phyloP scores from a whole-genome alignment of 2,888 invertebrate species.

The Melangyna quadrimaculata region DNA sequence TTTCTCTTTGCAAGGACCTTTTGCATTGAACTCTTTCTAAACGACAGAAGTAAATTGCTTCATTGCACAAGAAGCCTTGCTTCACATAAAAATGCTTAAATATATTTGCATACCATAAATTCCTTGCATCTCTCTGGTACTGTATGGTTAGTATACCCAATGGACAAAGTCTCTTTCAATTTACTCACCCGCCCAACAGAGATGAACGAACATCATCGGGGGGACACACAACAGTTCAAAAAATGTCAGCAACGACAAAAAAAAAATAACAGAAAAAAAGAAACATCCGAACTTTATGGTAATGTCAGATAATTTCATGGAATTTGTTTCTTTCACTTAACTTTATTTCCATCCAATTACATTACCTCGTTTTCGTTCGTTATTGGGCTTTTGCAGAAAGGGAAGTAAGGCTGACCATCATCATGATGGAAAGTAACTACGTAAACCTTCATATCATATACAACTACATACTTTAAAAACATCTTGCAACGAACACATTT shows the following conservation, averaged over 20 bases:
- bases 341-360: slow-evolving; percentile 71
- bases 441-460: background rate
- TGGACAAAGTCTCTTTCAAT: slow-evolving; percentile 9
- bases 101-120: slow-evolving; percentile 63
- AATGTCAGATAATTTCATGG: slow-evolving; percentile 68
- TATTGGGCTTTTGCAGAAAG: background rate
- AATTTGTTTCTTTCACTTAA: slow-evolving; percentile 71
- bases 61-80: slow-evolving; percentile 36
- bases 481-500: slow-evolving; percentile 43
- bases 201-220: background rate
- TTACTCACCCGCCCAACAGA: background rate
- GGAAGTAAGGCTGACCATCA: background rate
- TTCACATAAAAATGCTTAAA: slow-evolving; percentile 29
- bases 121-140: slow-evolving; percentile 19
- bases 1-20: slow-evolving; percentile 7
- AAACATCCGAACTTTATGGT: slow-evolving; percentile 66
- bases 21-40: slow-evolving; percentile 10
- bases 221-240: slow-evolving; percentile 43
- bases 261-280: slow-evolving; percentile 26
- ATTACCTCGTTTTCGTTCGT: slow-evolving; percentile 34
- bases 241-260: slow-evolving; percentile 50
- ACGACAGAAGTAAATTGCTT: slow-evolving; percentile 49
- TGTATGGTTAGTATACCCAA: background rate
- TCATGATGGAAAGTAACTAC: background rate
- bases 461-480: background rate